These are phyloP conservation scores for Eudemis profundana DNA, from an alignment of 2,888 invertebrate genomes.

Conservation along the genomic window DNA sequence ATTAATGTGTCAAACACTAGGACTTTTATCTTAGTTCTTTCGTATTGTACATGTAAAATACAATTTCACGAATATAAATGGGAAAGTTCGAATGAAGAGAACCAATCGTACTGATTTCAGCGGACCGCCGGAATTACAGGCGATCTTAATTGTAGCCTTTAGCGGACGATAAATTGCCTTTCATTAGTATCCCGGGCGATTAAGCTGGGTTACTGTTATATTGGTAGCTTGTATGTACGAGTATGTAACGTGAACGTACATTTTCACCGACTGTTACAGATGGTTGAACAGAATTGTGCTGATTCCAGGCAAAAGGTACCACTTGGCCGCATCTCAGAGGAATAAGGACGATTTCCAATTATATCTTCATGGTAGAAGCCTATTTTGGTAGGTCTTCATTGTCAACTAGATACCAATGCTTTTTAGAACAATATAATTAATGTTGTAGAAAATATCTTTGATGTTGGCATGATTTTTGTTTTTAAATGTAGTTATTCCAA, in stretches of 20 bases:
- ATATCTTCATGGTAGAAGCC: too few species aligned
- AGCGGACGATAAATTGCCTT: slow-evolving; percentile 67
- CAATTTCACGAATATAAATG: slow-evolving; percentile 13
- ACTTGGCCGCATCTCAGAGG: too few species aligned
- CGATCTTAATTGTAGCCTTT: slow-evolving; percentile 70
- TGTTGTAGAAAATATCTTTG: too few species aligned
- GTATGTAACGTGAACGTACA: not conserved
- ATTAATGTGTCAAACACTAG: too few species aligned
- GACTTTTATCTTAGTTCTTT: not conserved
- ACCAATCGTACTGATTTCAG: slow-evolving; percentile 45
- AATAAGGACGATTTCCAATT: too few species aligned
- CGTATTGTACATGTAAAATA: not conserved
- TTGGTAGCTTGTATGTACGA: slow-evolving; percentile 43
- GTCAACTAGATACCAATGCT: too few species aligned
- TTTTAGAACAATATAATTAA: too few species aligned
- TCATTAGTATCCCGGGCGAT: slow-evolving; percentile 66
- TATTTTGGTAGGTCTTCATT: too few species aligned
- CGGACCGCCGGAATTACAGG: slow-evolving; percentile 59
- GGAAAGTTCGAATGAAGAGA: slow-evolving; percentile 12
- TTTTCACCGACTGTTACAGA: not conserved
- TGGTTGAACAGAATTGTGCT: not conserved
- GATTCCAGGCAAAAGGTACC: too few species aligned
- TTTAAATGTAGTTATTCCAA: too few species aligned
- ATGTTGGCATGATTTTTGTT: too few species aligned
- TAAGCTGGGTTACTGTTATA: slow-evolving; percentile 56